phyloP scores from a whole-genome alignment of 2,113 vertebrate species.

The Gopherus evgoodei region DNA sequence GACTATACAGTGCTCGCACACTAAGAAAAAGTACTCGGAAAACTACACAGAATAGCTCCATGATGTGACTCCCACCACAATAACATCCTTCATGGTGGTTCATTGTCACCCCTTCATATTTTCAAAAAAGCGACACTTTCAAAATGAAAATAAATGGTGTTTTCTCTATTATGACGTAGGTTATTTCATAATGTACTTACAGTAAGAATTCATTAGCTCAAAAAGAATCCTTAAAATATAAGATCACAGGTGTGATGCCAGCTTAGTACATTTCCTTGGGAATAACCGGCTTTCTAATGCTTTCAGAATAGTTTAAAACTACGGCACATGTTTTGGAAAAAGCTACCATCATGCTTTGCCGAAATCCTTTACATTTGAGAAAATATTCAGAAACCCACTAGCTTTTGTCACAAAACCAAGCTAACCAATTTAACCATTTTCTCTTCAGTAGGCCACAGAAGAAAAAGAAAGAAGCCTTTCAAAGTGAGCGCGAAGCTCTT shows the following conservation, averaged over 20 bases:
- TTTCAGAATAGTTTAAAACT: neutral
- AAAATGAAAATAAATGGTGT: neutral
- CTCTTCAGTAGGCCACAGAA: slow-evolving; percentile 49
- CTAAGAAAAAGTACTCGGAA: neutral
- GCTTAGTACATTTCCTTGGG: neutral
- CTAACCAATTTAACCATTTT: neutral
- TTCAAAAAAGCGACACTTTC: neutral
- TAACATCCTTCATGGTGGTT: neutral
- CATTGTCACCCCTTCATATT: neutral
- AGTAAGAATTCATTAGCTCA: neutral
- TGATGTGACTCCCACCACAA: neutral
- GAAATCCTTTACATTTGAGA: neutral
- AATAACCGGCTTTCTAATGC: neutral
- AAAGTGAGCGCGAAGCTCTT: slow-evolving; percentile 43
- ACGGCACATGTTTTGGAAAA: neutral
- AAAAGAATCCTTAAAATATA: neutral
- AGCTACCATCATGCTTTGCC: neutral
- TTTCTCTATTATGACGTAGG: neutral
- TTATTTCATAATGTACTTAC: neutral
- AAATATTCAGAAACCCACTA: accelerated
- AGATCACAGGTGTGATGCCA: neutral
- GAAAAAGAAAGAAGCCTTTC: slow-evolving; percentile 50
- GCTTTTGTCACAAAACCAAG: neutral
- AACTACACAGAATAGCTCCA: neutral
- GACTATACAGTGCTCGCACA: neutral